Evolutionary conservation across 1,140 invertebrate genomes (phyloP), one percentile per base, ranked within the genome.

Genomic region (Penaeus vannamei): DNA sequence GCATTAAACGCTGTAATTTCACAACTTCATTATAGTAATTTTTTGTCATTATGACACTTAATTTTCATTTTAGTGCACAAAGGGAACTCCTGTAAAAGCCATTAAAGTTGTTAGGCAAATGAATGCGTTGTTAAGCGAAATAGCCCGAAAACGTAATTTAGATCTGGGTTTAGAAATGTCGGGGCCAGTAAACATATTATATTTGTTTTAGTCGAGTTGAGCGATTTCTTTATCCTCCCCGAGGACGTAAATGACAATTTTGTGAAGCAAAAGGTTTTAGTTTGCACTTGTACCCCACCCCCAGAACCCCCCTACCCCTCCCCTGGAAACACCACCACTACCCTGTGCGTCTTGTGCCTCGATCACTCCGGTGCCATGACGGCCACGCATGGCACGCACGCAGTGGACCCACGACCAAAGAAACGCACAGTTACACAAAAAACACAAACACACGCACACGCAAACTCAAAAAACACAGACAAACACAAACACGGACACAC

Each of bases 1-100:
- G 89, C 77, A 90, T 90, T 90, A 90, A 90, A 90, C 89, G 84
- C 84, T 86, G 77, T 90, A 90, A 90, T 90, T 90, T 90, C 84
- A 90, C 89, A 90, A 90, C 89, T 90, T 90, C 84, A 90, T 90
- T 90, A 90, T 62, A 86, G 84, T 72, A 62, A 90, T 90, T 90
- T 90, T 90, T 90, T 90, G 89, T 90, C 89, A 90, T 90, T 90
- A 90, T 90, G 84, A 90, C 89, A 90, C 89, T 90, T 90, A 85
- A 90, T 90, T 90, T 90, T 90, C 84, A 90, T 90, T 90, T 85
- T 82, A 81, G 89, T 66, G 84, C 84, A 90, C 89, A 90, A 90
- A 90, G 89, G 89, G 80, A 85, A 80, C 84, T 85, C 62, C 80
- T 60, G 77, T 82, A 80, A 86, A 84, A 85, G 84, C 77, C 46